A percentile compares a stretch with the other conserved stretches of the same genome.
phyloP scores from a whole-genome alignment of 2,797 vertebrate genomes.

The Xenentodon cancila region DNA sequence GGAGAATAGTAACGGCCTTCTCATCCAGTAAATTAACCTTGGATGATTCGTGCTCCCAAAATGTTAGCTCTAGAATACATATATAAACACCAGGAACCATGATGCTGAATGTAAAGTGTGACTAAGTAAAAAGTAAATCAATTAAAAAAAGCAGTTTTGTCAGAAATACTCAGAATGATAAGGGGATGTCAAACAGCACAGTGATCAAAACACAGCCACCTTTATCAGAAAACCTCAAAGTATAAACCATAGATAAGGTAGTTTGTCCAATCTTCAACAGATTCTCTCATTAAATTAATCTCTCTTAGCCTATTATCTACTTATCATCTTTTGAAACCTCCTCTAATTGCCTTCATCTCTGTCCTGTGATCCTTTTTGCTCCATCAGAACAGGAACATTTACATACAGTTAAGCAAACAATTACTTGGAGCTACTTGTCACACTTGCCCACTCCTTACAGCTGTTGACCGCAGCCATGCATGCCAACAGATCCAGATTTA shows the following conservation, averaged over 20 bases:
- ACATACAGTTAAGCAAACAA: constrained; percentile 16
- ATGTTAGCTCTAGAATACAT: constrained; percentile 41
- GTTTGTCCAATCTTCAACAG: constrained; percentile 1
- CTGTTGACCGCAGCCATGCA: constrained; percentile 58
- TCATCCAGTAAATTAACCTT: constrained; percentile 79
- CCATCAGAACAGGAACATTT: constrained; percentile 39
- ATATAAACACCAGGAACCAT: constrained; percentile 15
- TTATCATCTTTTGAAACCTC: not conserved
- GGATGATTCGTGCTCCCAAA: constrained; percentile 66
- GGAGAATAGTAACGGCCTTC: constrained; percentile 65
- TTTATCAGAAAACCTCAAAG: constrained; percentile 15
- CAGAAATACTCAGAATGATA: no score
- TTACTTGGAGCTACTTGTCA: constrained; percentile 1
- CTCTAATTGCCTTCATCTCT: constrained; percentile 6
- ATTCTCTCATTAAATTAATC: constrained; percentile 9
- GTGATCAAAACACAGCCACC: constrained; percentile 34
- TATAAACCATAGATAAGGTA: not conserved
- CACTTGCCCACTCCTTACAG: constrained; percentile 23
- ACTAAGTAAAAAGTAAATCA: constrained; percentile 16
- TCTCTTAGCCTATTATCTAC: not conserved
- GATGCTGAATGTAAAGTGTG: constrained; percentile 42
- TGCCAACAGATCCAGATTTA: constrained; percentile 55
- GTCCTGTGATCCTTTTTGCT: constrained; percentile 29
- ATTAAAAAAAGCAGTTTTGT: constrained; percentile 10
- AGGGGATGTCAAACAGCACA: constrained; percentile 13